A percentile compares a stretch with the other conserved stretches of the same genome.
Evolutionary conservation across 2,888 invertebrate genomes (phyloP).

Genomic region (Euclidia mi): DNA sequence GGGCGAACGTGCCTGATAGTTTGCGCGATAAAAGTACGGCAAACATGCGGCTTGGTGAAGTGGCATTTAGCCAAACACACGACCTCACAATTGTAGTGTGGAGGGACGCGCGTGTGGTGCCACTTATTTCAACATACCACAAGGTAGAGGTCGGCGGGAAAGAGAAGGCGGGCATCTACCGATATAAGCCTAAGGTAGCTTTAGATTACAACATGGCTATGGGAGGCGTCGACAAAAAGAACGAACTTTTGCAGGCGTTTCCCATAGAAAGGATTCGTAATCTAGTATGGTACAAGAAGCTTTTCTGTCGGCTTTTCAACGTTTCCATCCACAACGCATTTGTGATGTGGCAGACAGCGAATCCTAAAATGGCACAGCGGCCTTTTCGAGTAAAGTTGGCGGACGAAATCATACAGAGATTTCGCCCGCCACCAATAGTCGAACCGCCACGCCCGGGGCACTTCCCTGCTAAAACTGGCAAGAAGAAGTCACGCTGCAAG

Average conservation of each 20-base stretch:
- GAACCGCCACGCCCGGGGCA: background rate
- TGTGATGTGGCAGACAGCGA: no score
- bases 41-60: slow-evolving; percentile 15
- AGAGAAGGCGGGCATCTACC: slow-evolving; percentile 6
- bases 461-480: background rate
- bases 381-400: slow-evolving; percentile 1
- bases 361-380: background rate
- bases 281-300: slow-evolving; percentile 5
- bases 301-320: slow-evolving; percentile 3
- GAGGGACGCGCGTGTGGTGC: slow-evolving; percentile 11
- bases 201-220: slow-evolving; percentile 9
- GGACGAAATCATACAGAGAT: slow-evolving; percentile 7
- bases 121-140: slow-evolving; percentile 6
- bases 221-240: no score
- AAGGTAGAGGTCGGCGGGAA: background rate
- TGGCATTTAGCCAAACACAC: slow-evolving; percentile 15
- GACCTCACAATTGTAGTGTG: slow-evolving; percentile 19
- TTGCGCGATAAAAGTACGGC: slow-evolving; percentile 7
- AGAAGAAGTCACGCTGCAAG: slow-evolving; percentile 1
- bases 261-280: slow-evolving; percentile 4
- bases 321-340: no score
- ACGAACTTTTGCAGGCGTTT: background rate
- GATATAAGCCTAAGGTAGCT: slow-evolving; percentile 6
- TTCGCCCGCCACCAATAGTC: slow-evolving; percentile 5
- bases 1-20: slow-evolving; percentile 16